Evolutionary conservation across 2,113 vertebrate species (phyloP), one percentile per base, ranked within the genome.

Genomic region (Aspidoscelis tigris): DNA sequence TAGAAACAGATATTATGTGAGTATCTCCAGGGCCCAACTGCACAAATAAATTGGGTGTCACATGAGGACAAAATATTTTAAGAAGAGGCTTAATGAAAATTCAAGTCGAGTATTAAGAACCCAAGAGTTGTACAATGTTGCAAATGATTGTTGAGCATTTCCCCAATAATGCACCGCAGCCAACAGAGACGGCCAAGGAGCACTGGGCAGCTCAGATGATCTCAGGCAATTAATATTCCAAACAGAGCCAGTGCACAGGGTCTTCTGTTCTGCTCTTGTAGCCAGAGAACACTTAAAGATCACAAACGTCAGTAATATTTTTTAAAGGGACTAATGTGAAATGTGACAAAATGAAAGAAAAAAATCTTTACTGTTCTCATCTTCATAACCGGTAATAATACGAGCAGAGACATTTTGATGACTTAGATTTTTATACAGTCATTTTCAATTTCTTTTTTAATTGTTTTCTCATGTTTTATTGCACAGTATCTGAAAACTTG

Each of bases 11-110:
- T 41, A 79, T 39, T 64, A 41, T 65, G 43, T 12, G 77, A 65
- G 24, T 65, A 65, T 22, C 61, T 65, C 61, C 77, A 66, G 77
- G 77, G 76, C 55, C 55, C 61, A 66, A 79, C 20, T 79, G 61
- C 10, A 47, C 64, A 79, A 66, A 44, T 44, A 79, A 79, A 26
- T 24, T 33, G 64, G 47, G 64, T 24, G 41, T 68, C 64, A 66
- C 61, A 44, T 79, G 77, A 61, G n/a, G 39, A 9, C 44, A 41
- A 20, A 66, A 79, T 79, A 44, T 70, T 80, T 80, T 47, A 39
- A 70, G 26, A 26, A 79, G 7, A 68, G 24, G 47, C 26, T 53
- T 7, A 87, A 80, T 71, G 70, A 82, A 65, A 47, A 43, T 12
- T 61, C 58, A 74, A 0, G 2, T 21, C 76, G 50, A 44, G 44